These are phyloP conservation scores for Drosophila truncata DNA, from an alignment of 1,140 invertebrate genomes.

Conservation along the genomic window DNA sequence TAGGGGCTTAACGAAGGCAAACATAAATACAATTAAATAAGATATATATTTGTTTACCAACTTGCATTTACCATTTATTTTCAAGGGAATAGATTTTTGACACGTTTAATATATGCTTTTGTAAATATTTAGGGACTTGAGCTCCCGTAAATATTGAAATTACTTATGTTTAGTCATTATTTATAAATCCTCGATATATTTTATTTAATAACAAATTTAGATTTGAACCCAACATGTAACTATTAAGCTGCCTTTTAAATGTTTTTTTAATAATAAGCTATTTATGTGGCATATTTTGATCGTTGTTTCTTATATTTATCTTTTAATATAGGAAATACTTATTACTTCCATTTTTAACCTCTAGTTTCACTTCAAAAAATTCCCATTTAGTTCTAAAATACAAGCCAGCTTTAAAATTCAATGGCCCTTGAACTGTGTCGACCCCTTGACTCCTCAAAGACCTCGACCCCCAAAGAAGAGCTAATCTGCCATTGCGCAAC, in stretches of 20 bases:
- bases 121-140: not conserved
- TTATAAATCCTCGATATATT: not conserved
- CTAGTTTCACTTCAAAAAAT: not conserved
- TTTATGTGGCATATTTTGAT: not conserved
- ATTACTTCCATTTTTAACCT: not conserved
- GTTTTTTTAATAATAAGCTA: not conserved
- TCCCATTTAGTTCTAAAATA: not conserved
- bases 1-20: slow-evolving; percentile 9
- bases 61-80: not conserved
- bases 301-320: not conserved
- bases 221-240: too few relatives aligned
- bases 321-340: too few relatives aligned
- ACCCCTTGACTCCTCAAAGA: slow-evolving; percentile 9
- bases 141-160: not conserved
- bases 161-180: rapidly evolving
- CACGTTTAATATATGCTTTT: not conserved
- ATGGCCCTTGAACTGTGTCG: not conserved
- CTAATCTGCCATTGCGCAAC: slow-evolving; percentile 56
- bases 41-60: not conserved
- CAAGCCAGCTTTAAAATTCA: not conserved
- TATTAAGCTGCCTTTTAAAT: too few relatives aligned
- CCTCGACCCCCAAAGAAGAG: slow-evolving; percentile 8
- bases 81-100: not conserved
- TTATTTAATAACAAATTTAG: too few relatives aligned
- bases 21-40: slow-evolving; percentile 1